Evolutionary conservation across 2,797 vertebrate genomes (phyloP), one percentile per base, ranked within the genome.

Genomic region (Linurgus olivaceus): DNA sequence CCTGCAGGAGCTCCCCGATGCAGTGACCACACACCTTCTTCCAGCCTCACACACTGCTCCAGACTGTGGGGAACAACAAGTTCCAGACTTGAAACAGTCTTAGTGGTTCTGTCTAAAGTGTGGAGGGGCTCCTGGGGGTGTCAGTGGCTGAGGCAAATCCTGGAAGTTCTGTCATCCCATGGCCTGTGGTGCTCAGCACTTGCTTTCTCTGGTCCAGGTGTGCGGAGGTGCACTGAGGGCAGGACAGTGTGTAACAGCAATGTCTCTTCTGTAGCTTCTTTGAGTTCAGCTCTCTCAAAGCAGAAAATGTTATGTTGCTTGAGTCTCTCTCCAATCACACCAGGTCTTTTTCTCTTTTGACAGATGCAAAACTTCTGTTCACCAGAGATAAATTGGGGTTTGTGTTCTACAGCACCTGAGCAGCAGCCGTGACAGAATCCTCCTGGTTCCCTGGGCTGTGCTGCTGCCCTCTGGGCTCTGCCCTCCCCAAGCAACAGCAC

Each of bases 121-220:
- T 66, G 58, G 62, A 71, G 47, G 37, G 12, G 1, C 14, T 40
- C n/a, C 0, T 11, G 62, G 11, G 11, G 25, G 33, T 6, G 21
- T 29, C 38, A n/a, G 55, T 24, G 38, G 11, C 19, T 9, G 20
- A 63, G 80, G 29, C 35, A 40, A 24, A 29, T 37, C 47, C 44
- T 79, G 61, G 20, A 23, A 17, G 15, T 40, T 20, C 15, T 0
- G 3, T 29, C 42, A 17, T 29, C 11, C 67, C 26, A 0, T 1
- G 0, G n/a, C 29, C 67, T 29, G 29, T 2, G 28, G 40, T 13
- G 58, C 31, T 8, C 72, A 57, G 61, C 50, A 10, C 47, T 20
- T 10, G 0, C 37, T 31, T 13, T 21, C 48, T 29, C 54, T 63
- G 33, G 8, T 13, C 31, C 42, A 38, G 54, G 15, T 8, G 47